Evolutionary conservation across 2,888 invertebrate species (phyloP).

Genomic region (Phyllotreta cruciferae): DNA sequence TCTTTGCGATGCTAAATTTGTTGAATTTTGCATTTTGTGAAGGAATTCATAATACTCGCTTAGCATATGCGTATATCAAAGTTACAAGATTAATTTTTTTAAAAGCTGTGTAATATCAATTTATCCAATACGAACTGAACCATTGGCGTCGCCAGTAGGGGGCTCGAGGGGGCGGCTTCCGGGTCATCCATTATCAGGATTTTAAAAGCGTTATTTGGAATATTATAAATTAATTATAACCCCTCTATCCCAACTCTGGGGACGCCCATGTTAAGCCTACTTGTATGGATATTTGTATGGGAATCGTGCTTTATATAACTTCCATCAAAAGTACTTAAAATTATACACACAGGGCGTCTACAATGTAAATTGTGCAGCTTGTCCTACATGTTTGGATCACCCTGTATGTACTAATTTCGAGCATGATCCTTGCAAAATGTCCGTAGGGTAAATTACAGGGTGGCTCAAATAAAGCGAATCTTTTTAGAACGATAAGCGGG

Average conservation of each 20-base stretch:
- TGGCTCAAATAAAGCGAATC: conserved; percentile 7
- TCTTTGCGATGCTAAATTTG: not conserved
- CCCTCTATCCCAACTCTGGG: too few species aligned
- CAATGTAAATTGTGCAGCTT: too few species aligned
- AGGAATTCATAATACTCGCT: conserved; percentile 27
- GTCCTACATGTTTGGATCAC: too few species aligned
- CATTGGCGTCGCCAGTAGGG: conserved; percentile 16
- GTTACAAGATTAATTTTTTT: conserved; percentile 12
- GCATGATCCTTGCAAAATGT: conserved; percentile 4
- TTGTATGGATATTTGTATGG: conserved; percentile 32
- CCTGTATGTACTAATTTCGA: not conserved
- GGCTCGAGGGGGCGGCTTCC: not conserved
- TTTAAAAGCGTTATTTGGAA: too few species aligned
- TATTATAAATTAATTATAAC: too few species aligned
- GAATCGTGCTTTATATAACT: too few species aligned
- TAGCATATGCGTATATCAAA: conserved; percentile 7
- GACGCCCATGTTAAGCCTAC: conserved; percentile 17
- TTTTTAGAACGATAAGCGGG: conserved; percentile 2
- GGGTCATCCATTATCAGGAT: too few species aligned
- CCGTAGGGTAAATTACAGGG: conserved; percentile 10
- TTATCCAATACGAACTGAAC: conserved; percentile 11
- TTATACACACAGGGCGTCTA: too few species aligned
- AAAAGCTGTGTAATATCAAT: conserved; percentile 24
- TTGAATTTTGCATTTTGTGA: conserved; percentile 20
- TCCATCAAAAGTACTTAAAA: too few species aligned